Evolutionary conservation across 2,113 vertebrate genomes (phyloP).

Genomic region (Cynoglossus semilaevis): DNA sequence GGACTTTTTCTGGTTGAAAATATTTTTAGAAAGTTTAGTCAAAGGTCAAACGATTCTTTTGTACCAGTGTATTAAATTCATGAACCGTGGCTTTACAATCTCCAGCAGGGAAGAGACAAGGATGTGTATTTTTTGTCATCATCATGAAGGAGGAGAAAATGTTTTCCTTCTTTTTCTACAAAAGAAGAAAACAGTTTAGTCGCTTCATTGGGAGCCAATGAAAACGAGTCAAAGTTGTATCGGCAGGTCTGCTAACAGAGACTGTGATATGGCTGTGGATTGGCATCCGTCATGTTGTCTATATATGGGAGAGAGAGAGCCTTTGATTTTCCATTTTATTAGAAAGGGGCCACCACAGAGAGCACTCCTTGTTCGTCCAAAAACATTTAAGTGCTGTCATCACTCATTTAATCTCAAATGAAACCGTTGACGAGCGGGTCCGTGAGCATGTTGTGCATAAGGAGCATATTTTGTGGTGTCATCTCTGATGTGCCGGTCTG

Average conservation of each 20-base stretch:
- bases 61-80: no score
- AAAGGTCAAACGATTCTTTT: no score
- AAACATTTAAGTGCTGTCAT: slow-evolving; percentile 7
- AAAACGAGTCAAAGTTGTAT: no score
- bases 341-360: not conserved
- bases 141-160: not conserved
- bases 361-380: slow-evolving; percentile 4
- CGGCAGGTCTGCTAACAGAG: no score
- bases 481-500: slow-evolving; percentile 56
- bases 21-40: no score
- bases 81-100: no score
- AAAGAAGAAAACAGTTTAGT: slow-evolving; percentile 1
- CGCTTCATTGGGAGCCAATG: not conserved
- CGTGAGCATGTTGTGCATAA: not conserved
- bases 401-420: slow-evolving; percentile 21
- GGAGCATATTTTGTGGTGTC: slow-evolving; percentile 42
- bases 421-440: slow-evolving; percentile 26
- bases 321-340: slow-evolving; percentile 7
- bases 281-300: not conserved
- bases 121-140: no score
- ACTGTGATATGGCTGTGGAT: not conserved
- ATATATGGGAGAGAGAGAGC: not conserved
- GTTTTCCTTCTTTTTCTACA: not conserved
- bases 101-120: no score
- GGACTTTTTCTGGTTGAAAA: no score